Base-by-base conservation (phyloP, 2,888 invertebrate genomes). In the Scelioninae gen. 2 region DNA sequence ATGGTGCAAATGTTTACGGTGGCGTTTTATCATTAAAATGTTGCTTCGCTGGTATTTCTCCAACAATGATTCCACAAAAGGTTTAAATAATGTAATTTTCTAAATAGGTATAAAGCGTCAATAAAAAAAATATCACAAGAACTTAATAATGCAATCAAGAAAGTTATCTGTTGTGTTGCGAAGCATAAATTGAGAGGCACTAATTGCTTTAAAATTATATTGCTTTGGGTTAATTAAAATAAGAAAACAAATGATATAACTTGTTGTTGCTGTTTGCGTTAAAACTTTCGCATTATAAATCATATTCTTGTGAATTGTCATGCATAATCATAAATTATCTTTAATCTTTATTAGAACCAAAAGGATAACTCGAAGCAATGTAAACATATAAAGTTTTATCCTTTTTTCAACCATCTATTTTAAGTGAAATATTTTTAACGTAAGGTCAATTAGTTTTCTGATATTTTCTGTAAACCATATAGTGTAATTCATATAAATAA, bases 111-210 rank as follows among this genome's bases (percentile, higher is more conserved):
- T 52, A 35, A 37, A 22, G 18, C 13, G 13, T 2, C 28, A 37
- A 52, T 52, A 52, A 52, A 52, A 25, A 31, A 31, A 31, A 31
- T 9, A 11, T 52, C 35, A 18, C 11, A 52, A 52, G 16, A 37
- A 52, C 37, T 52, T 19, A 37, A 37, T 37, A 52, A 52, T 52
- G 11, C 52, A 52, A 52, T 35, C 28, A 31, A 18, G 48, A 28
- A 48, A 48, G 52, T 37, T 52, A 52, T 52, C 37, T 37, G 52
- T 33, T 33, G 50, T 33, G 18, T 33, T 33, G 31, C 50, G 28
- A 25, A 46, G 13, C 28, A 46, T 15, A 22, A 46, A 46, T 46
- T 46, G 15, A 25, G 7, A 15, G 28, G 25, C 11, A 25, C 13
- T 46, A 46, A 46, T 19, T 43, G 43, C 19, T 43, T 43, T 46